These are phyloP conservation scores for Phoenicopterus ruber DNA, from an alignment of 2,113 vertebrate genomes.

Conservation along the genomic window DNA sequence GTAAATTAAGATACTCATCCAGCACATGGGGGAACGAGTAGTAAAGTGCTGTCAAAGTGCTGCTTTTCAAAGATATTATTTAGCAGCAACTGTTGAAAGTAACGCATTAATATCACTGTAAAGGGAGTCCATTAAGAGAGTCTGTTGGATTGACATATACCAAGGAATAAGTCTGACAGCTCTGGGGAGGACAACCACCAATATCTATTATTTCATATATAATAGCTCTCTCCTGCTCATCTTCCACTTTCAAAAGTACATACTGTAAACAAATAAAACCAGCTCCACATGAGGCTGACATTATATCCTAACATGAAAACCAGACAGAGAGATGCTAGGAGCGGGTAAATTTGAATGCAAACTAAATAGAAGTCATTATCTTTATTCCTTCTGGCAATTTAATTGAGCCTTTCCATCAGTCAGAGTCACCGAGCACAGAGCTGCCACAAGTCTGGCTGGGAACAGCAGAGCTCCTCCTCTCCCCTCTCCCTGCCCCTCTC, in stretches of 20 bases:
- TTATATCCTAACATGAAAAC: background rate
- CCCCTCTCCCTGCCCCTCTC: background rate
- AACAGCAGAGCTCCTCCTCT: background rate
- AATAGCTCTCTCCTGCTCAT: background rate
- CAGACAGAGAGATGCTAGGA: background rate
- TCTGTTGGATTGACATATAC: background rate
- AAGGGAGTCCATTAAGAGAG: background rate
- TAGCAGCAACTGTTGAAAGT: background rate
- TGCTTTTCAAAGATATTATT: background rate
- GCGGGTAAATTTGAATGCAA: background rate
- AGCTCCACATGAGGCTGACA: background rate
- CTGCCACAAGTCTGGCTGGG: background rate
- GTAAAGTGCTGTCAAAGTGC: background rate
- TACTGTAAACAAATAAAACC: background rate
- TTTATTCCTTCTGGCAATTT: constrained; percentile 64
- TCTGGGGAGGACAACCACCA: background rate
- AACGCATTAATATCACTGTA: background rate
- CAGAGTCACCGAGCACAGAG: constrained; percentile 50
- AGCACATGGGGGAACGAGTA: background rate
- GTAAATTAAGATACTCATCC: background rate
- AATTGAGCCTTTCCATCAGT: constrained; percentile 69
- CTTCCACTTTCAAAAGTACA: background rate
- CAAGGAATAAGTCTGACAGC: background rate
- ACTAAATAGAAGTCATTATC: constrained; percentile 51
- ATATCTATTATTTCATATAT: background rate